These are phyloP conservation scores for Microhierax caerulescens DNA, from an alignment of 2,797 vertebrate species.

Conservation along the genomic window DNA sequence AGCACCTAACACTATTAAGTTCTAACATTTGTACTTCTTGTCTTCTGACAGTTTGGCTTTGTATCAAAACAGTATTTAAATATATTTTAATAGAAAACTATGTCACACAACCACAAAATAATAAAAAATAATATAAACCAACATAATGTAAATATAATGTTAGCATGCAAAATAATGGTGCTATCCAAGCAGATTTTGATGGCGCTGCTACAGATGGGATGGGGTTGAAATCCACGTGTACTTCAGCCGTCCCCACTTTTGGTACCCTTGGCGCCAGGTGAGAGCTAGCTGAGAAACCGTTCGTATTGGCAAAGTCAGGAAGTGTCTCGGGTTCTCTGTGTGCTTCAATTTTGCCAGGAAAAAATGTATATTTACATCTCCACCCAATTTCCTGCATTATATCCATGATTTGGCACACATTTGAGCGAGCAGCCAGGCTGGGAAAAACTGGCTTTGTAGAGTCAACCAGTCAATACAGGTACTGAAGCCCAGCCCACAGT, in stretches of 20 bases:
- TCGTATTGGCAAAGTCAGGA: background rate
- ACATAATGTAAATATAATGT: background rate
- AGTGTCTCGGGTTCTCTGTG: background rate
- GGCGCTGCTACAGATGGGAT: fast-evolving
- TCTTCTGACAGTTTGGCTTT: background rate
- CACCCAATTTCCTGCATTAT: background rate
- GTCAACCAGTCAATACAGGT: background rate
- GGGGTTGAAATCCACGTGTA: background rate
- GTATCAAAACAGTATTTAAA: background rate
- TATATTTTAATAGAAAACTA: background rate
- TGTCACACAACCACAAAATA: background rate
- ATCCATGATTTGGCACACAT: too few relatives aligned
- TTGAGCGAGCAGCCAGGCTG: background rate
- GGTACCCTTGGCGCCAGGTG: background rate
- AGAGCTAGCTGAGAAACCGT: background rate
- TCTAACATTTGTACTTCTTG: background rate
- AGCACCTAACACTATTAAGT: background rate
- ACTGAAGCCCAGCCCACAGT: background rate
- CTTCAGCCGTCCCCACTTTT: background rate
- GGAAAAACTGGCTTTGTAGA: background rate
- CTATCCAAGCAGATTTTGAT: background rate
- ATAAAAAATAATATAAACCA: background rate
- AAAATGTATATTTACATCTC: background rate
- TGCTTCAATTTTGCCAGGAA: background rate
- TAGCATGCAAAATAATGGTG: background rate